Base-by-base conservation (phyloP, 2,888 invertebrate species). In the Emesis russula region DNA sequence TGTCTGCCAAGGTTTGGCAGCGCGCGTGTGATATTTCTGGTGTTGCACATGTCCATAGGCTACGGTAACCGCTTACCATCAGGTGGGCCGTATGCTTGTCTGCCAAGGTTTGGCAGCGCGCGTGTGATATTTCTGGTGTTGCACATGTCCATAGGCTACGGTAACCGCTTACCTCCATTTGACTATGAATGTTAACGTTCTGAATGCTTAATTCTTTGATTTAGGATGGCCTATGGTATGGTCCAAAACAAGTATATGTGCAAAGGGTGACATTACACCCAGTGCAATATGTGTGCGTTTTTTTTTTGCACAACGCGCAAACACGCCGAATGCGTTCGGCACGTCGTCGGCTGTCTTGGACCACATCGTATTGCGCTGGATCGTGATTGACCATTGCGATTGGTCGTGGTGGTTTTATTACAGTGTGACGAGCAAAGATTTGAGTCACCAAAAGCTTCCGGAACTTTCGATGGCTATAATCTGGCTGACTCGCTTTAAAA, bases 271-370 rank as follows among this genome's bases (percentile, higher is more conserved):
- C 85, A 15, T 85, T 73, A 77, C 85, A 87, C 36, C 6, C 25
- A 31, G 41, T 79, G 75, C 88, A 88, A 58, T 85, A 85, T 25
- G 85, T 74, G 13, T 36, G 70, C 25, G 85, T 83, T 5, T 85
- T 75, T 63, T 85, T 85, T 58, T 83, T 83, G 38, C 88, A 88
- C 15, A 88, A 76, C 31, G 31, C 77, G 48, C 88, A 88, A 41
- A 68, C 15, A 18, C 85, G 71, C 25, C 25, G 15, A 31, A 53
- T 9, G 13, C 68, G 78, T 63, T 78, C 66, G 53, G 53, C 53
- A 53, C 53, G 53, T 41, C 15, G 38, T 66, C 66, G 63, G 36
- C 78, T 66, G 18, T 36, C 63, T 18, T 36, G 63, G 18, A 78
- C 66, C 13, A 79, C 41, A 31, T 5, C 48, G 66, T 84, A 79